phyloP scores from a whole-genome alignment of 2,797 vertebrate species.

The Gadopsis bispinosus region DNA sequence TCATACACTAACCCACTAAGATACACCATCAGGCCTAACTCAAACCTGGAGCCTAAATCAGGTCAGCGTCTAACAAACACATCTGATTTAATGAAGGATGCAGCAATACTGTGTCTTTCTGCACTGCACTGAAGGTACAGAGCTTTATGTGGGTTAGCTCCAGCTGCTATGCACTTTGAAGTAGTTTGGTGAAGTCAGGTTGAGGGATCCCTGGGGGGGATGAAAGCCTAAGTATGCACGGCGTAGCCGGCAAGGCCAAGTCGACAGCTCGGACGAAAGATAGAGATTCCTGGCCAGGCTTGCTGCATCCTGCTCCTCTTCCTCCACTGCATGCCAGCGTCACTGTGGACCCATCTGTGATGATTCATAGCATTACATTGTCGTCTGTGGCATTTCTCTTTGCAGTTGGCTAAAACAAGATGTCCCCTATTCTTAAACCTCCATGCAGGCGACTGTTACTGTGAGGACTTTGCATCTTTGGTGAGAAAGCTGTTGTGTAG shows the following conservation, averaged over 20 bases:
- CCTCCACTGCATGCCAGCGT: slow-evolving; percentile 31
- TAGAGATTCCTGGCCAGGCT: slow-evolving; percentile 27
- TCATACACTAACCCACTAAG: slow-evolving; percentile 13
- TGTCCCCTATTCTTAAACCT: slow-evolving; percentile 43
- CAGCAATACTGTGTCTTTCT: slow-evolving; percentile 58
- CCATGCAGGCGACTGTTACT: slow-evolving; percentile 3
- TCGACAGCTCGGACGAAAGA: slow-evolving; percentile 56
- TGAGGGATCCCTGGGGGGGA: slow-evolving; percentile 63
- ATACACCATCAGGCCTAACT: slow-evolving; percentile 67
- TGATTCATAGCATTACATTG: slow-evolving; percentile 56
- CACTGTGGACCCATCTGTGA: slow-evolving; percentile 28
- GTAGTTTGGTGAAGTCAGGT: slow-evolving; percentile 78
- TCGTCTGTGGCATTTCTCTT: slow-evolving; percentile 40
- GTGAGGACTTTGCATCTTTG: slow-evolving; percentile 46
- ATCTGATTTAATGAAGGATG: slow-evolving; percentile 69
- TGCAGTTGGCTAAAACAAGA: slow-evolving; percentile 34
- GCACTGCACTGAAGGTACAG: slow-evolving; percentile 54
- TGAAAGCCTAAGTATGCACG: slow-evolving; percentile 61
- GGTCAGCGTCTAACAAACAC: slow-evolving; percentile 76
- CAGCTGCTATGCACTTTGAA: slow-evolving; percentile 73
- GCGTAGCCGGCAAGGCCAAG: slow-evolving; percentile 48
- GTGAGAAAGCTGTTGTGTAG: slow-evolving; percentile 42
- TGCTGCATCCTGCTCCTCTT: slow-evolving; percentile 21
- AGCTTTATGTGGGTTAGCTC: slow-evolving; percentile 77
- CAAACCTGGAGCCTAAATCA: slow-evolving; percentile 72